A percentile compares a stretch with the other conserved stretches of the same genome.
These are phyloP conservation scores for Coluber constrictor DNA, from an alignment of 2,797 vertebrate species.

Conservation along the genomic window DNA sequence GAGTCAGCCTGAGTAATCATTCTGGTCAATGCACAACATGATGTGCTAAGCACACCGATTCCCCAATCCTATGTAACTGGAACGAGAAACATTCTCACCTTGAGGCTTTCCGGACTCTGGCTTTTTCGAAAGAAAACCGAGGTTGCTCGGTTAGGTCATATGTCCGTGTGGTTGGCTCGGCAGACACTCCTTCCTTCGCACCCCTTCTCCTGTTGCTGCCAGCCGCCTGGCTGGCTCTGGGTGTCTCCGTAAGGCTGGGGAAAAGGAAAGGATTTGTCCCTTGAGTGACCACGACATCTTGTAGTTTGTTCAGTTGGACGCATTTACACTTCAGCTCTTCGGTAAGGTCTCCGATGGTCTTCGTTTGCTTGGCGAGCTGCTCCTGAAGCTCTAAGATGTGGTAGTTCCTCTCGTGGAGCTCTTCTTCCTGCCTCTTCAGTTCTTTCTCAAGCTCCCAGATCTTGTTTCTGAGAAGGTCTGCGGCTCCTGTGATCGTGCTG, in stretches of 20 bases:
- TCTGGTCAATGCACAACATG: not conserved
- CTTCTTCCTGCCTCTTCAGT: constrained; percentile 80
- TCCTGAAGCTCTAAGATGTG: constrained; percentile 78
- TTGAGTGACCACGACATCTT: constrained; percentile 75
- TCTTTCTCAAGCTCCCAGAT: constrained; percentile 85
- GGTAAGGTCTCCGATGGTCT: constrained; percentile 78
- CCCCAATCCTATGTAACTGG: not conserved
- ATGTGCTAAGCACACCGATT: not conserved
- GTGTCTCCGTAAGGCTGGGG: constrained; percentile 66
- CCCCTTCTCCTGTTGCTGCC: constrained; percentile 79
- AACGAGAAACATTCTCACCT: constrained; percentile 74
- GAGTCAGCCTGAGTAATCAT: not conserved
- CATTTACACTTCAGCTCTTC: constrained; percentile 85
- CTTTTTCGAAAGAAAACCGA: constrained; percentile 87
- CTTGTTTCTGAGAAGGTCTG: constrained; percentile 73
- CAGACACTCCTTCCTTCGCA: constrained; percentile 90
- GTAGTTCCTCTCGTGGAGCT: constrained; percentile 74
- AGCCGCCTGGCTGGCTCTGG: constrained; percentile 69
- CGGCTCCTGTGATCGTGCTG: constrained; percentile 45
- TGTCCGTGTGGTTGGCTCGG: constrained; percentile 83
- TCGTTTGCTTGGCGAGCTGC: constrained; percentile 78
- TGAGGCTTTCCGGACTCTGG: constrained; percentile 83
- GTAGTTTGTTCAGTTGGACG: constrained; percentile 83
- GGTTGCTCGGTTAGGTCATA: constrained; percentile 79
- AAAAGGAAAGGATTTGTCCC: constrained; percentile 61